phyloP scores from a whole-genome alignment of 1,140 invertebrate genomes.

The Drosophila pruinosa region DNA sequence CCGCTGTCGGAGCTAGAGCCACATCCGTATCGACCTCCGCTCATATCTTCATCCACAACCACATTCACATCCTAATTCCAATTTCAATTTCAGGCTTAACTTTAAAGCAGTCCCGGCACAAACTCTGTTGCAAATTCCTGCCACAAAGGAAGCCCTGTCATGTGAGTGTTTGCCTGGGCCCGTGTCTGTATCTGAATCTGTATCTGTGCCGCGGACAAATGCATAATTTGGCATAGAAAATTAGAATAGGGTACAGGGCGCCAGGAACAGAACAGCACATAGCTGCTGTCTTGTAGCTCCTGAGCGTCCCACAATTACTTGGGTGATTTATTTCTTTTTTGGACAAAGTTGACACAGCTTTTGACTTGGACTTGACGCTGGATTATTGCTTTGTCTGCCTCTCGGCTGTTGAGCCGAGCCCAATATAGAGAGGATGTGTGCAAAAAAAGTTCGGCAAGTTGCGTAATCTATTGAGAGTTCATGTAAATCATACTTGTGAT shows the following conservation, averaged over 20 bases:
- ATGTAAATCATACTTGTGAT: slow-evolving; percentile 65
- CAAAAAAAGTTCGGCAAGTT: slow-evolving; percentile 48
- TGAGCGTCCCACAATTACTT: slow-evolving; percentile 47
- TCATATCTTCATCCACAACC: neutral
- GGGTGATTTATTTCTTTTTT: slow-evolving; percentile 71
- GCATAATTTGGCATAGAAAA: slow-evolving; percentile 71
- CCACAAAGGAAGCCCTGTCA: slow-evolving; percentile 8
- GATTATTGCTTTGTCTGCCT: neutral
- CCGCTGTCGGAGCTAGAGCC: neutral
- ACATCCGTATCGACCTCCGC: neutral
- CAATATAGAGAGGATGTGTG: neutral
- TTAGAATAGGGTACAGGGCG: slow-evolving; percentile 43
- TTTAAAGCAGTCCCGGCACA: slow-evolving; percentile 9
- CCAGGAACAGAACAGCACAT: too few relatives aligned
- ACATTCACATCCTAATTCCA: slow-evolving; percentile 3
- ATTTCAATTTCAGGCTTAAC: slow-evolving; percentile 9
- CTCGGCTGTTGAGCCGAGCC: slow-evolving; percentile 6
- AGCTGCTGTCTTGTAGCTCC: too few relatives aligned
- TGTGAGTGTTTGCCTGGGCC: slow-evolving; percentile 25
- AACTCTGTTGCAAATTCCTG: neutral
- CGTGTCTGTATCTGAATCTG: slow-evolving; percentile 10
- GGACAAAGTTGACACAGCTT: slow-evolving; percentile 69
- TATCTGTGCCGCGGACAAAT: slow-evolving; percentile 32
- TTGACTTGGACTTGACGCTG: slow-evolving; percentile 51
- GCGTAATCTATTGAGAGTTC: slow-evolving; percentile 58